A percentile compares a stretch with the other conserved stretches of the same genome.
Conservation (phyloP, 2,888 invertebrate genomes). For the Pachymerium ferrugineum region DNA sequence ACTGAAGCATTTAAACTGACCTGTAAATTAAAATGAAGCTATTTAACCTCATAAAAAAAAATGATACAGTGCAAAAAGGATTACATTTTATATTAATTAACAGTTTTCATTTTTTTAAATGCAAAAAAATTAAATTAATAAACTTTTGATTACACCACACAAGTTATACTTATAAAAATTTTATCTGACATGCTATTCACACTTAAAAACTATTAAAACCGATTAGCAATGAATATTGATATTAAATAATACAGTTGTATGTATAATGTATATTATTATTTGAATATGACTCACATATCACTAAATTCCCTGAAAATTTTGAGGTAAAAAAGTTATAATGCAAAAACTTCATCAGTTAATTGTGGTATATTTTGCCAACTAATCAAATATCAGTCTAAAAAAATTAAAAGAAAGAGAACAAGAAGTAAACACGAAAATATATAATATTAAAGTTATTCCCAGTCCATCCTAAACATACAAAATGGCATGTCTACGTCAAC, state of each 20-base stretch:
- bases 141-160: neutral
- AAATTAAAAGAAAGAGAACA: neutral
- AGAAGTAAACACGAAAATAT: neutral
- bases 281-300: constrained; percentile 20
- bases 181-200: constrained; percentile 23
- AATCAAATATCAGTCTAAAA: too few relatives aligned
- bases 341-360: neutral
- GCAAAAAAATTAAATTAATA: neutral
- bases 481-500: neutral
- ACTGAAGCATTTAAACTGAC: too few relatives aligned
- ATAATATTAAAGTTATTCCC: neutral
- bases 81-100: too few relatives aligned
- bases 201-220: constrained; percentile 24
- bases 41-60: too few relatives aligned
- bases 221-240: constrained; percentile 11
- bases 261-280: neutral
- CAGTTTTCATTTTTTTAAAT: neutral
- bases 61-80: neutral
- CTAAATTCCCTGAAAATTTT: neutral
- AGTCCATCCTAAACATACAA: constrained; percentile 4
- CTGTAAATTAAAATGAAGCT: too few relatives aligned
- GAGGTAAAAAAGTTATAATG: neutral
- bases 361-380: too few relatives aligned
- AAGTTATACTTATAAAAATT: constrained; percentile 9
- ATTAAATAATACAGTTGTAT: constrained; percentile 21